These are phyloP conservation scores for Leptinotarsa rubiginosa DNA, from an alignment of 2,888 invertebrate genomes.

Conservation along the genomic window DNA sequence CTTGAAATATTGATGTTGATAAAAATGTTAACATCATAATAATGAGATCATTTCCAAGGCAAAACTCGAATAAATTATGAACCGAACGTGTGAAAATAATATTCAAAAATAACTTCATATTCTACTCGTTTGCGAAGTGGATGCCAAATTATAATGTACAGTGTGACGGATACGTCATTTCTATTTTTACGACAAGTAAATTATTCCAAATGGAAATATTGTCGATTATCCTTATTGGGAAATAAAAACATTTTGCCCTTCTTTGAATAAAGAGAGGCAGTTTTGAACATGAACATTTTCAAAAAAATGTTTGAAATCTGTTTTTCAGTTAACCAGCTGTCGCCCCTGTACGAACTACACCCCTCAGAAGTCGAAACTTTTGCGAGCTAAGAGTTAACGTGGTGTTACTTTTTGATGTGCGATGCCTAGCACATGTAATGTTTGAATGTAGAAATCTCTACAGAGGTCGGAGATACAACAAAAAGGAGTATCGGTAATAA, in stretches of 20 bases:
- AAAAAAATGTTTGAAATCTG: too few species aligned
- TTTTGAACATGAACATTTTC: too few species aligned
- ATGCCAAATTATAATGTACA: slow-evolving; percentile 28
- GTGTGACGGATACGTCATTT: slow-evolving; percentile 13
- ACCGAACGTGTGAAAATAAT: slow-evolving; percentile 23
- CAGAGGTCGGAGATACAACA: too few species aligned
- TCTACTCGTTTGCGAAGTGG: slow-evolving; percentile 26
- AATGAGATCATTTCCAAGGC: slow-evolving; percentile 12
- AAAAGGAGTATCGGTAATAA: too few species aligned
- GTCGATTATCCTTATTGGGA: neutral
- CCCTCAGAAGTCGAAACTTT: too few species aligned
- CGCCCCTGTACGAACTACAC: too few species aligned
- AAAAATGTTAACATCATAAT: slow-evolving; percentile 2
- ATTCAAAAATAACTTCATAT: slow-evolving; percentile 35
- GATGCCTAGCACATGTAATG: too few species aligned
- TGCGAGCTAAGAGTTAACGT: too few species aligned
- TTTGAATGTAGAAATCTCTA: too few species aligned
- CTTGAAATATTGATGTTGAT: neutral
- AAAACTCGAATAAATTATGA: slow-evolving; percentile 2
- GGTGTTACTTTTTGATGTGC: too few species aligned
- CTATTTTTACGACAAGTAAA: neutral
- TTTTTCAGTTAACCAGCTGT: too few species aligned
- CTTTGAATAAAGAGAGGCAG: neutral
- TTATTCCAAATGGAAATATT: neutral
- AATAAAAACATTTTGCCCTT: neutral